Base-by-base conservation (phyloP, 1,140 invertebrate species). In the Condylostylus longicornis region DNA sequence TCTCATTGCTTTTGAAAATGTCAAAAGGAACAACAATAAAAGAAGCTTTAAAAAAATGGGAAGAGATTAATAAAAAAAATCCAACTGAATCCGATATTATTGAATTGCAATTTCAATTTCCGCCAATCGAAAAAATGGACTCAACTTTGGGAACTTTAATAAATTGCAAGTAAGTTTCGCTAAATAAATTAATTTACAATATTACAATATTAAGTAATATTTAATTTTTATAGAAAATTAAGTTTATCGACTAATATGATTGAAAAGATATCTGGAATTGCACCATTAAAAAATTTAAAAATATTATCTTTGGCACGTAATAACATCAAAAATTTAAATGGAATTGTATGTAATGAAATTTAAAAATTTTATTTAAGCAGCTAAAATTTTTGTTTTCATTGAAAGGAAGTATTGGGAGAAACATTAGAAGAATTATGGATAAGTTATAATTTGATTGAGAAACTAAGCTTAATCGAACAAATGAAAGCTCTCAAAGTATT, bases 381-480 rank as follows among this genome's bases (percentile, higher is more conserved):
- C 13, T n/a, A 8, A 6, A 30, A 23, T 18, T 17, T 4, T 14
- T 8, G 2, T 2, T 29, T 1, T 28, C n/a, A 32, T 34, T 22
- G 21, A 37, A 4, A 74, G 79, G 89, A 94, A 66, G 68, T 71
- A 2, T 66, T 94, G 10, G 79, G 71, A 1, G 89, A 95, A 14
- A 87, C 80, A 0, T 58, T 96, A 23, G 82, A 90, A 53, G 78
- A 96, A 58, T 62, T 95, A 1, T 95, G 90, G 90, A 82, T 94
- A 40, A 94, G 88, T 1, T 95, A 94, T 54, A 96, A 96, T 62
- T 68, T 75, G 13, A 84, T 96, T 43, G 89, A 95, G 54, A 94
- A 93, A 65, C 66, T 90, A 38, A 94, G 93, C 65, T 86, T 86
- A 0, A 70, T 94, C 5, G 75, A 75, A 21, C 71, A 72, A 3